Conservation (phyloP, 1,140 invertebrate species). For the Scaptomyza hsui region DNA sequence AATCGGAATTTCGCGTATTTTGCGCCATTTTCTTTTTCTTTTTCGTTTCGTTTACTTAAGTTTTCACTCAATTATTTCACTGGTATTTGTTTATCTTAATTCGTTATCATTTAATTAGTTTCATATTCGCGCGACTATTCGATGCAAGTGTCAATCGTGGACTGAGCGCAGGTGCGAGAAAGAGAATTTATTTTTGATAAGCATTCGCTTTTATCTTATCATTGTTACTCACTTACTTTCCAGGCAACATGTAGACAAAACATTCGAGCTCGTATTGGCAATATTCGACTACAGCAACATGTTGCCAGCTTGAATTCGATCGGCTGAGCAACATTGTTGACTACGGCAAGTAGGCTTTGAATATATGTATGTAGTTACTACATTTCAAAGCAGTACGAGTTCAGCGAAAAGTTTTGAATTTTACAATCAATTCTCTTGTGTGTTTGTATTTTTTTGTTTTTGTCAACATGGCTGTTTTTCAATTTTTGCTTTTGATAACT, state of each 20-base stretch:
- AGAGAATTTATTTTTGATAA: conserved; percentile 46
- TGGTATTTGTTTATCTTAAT: background rate
- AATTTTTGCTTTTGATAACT: conserved; percentile 1
- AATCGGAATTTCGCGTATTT: conserved; percentile 66
- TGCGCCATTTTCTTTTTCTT: conserved; percentile 61
- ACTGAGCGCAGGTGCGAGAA: conserved; percentile 45
- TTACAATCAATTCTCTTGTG: background rate
- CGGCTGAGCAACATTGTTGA: conserved; percentile 11
- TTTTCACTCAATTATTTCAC: conserved; percentile 8
- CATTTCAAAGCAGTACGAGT: background rate
- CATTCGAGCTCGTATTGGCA: background rate
- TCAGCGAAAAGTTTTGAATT: background rate
- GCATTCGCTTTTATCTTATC: conserved; percentile 57
- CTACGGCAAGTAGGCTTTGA: too few relatives aligned
- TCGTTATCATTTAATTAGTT: conserved; percentile 27
- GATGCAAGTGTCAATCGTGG: conserved; percentile 38
- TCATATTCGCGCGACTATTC: conserved; percentile 69
- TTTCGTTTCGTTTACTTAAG: conserved; percentile 26
- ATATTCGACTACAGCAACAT: too few relatives aligned
- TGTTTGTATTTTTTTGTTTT: too few relatives aligned
- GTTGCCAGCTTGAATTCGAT: conserved; percentile 1
- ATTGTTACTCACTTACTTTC: conserved; percentile 46
- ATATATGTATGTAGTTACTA: too few relatives aligned
- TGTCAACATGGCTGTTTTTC: background rate
- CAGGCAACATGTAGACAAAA: conserved; percentile 18